Evolutionary conservation across 92 coral and sea anemone genomes (phyloP), one percentile per base, ranked within the genome.

Genomic region (Epizoanthus ramosus): DNA sequence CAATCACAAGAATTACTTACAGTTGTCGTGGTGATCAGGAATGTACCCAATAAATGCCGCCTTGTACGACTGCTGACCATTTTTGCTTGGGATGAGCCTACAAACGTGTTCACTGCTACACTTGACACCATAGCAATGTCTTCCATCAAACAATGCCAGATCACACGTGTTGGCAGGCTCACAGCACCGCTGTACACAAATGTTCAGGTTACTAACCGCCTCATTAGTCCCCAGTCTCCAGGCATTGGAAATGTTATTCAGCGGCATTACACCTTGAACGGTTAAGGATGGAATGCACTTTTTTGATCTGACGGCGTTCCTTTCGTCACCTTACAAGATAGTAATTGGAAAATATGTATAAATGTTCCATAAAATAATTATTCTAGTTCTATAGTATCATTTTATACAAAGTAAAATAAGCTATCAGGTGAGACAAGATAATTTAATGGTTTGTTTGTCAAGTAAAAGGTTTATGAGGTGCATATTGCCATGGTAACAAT

Each of bases 121-220:
- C 25, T 85, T 59, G 74, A 80, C 57, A 22, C 89, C 89, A 23
- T 71, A 74, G 75, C 92, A 89, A 22, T 57, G 31, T 12, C 17
- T 66, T 12, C 87, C 92, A 25, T 89, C 87, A 56, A 85, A 85
- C 63, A 85, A 33, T 14, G 67, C 92, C 16, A 80, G 56, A n/a
- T 89, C 86, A 24, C 92, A 89, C 33, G 63, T 61, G 9, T 68
- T 76, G 70, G 57, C 56, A 16, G 64, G 57, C 39, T 24, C 25
- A 17, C 92, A 89, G 57, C 92, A 89, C 15, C 83, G 61, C 3
- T 57, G 33, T 8, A 65, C 65, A 57, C 92, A 80, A 15, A 43
- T 68, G 41, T 54, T 24, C 18, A 80, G 84, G 37, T 80, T 53
- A 19, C 37, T 53, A 56, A 67, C 75, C 3, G 17, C 33, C 52